Percentiles rank a stretch among this genome's conserved stretches.
These are phyloP conservation scores for Strigops habroptila DNA, from an alignment of 2,113 vertebrate species.

Conservation along the genomic window DNA sequence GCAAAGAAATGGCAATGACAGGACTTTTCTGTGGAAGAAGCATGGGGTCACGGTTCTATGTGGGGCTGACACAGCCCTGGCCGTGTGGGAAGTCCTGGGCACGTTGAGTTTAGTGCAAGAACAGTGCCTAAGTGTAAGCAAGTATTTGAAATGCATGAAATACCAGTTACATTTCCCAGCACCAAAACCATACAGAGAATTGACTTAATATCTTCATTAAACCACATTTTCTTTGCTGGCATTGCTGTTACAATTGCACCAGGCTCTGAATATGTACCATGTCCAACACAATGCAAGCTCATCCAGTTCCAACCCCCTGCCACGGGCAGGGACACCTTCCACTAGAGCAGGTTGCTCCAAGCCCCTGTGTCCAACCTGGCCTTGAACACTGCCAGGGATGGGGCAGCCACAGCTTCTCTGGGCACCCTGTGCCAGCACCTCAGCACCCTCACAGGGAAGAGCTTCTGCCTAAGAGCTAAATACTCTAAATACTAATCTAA, in stretches of 20 bases:
- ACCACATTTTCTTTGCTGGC: background rate
- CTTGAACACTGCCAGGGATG: too few relatives aligned
- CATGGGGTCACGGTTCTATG: background rate
- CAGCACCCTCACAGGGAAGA: too few relatives aligned
- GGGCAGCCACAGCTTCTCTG: too few relatives aligned
- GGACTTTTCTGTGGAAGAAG: background rate
- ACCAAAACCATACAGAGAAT: background rate
- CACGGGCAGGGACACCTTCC: background rate
- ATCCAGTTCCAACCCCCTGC: background rate
- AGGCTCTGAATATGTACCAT: background rate
- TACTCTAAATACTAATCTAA: too few relatives aligned
- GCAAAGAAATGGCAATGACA: background rate
- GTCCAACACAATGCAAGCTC: background rate
- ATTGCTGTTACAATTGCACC: too few relatives aligned
- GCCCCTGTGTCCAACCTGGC: too few relatives aligned
- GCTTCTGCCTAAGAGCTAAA: too few relatives aligned
- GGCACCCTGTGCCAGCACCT: too few relatives aligned
- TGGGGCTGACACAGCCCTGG: background rate
- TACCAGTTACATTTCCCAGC: background rate
- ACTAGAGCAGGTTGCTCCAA: too few relatives aligned
- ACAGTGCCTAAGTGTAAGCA: background rate
- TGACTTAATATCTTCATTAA: background rate
- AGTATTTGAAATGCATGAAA: background rate
- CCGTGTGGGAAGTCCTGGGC: rapidly evolving
- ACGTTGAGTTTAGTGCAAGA: background rate